Evolutionary conservation across 1,140 invertebrate genomes (phyloP).

Genomic region (Nymphalis io): DNA sequence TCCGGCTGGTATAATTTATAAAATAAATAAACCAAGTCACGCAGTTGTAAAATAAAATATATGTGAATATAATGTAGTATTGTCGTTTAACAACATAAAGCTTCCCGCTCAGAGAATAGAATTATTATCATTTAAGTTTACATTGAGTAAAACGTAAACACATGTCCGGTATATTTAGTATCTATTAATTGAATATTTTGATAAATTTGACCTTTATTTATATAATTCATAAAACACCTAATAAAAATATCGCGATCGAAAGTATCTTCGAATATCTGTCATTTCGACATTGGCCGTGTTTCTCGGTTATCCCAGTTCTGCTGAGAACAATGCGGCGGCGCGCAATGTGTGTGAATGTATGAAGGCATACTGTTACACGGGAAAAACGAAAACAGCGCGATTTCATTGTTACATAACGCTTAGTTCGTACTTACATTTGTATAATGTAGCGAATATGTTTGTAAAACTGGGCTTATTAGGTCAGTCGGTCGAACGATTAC

Average conservation of each 20-base stretch:
- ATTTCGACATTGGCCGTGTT: slow-evolving; percentile 28
- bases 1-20: no score
- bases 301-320: not conserved
- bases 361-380: not conserved
- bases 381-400: slow-evolving; percentile 1
- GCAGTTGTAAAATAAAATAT: no score
- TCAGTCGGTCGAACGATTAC: not conserved
- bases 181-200: not conserved
- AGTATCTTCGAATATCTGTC: not conserved
- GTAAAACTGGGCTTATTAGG: not conserved
- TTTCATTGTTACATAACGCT: not conserved
- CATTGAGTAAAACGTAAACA: no score
- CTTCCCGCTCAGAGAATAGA: no score
- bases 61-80: no score
- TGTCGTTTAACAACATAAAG: no score
- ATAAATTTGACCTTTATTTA: no score
- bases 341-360: not conserved
- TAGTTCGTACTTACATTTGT: not conserved
- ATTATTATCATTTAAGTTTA: no score
- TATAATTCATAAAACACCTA: no score
- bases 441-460: not conserved
- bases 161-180: no score
- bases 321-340: slow-evolving; percentile 9
- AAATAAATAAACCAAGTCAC: no score
- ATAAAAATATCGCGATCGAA: no score